Percentiles rank a stretch among this genome's conserved stretches.
Evolutionary conservation across 2,113 vertebrate genomes (phyloP).

Genomic region (Melozone crissalis): DNA sequence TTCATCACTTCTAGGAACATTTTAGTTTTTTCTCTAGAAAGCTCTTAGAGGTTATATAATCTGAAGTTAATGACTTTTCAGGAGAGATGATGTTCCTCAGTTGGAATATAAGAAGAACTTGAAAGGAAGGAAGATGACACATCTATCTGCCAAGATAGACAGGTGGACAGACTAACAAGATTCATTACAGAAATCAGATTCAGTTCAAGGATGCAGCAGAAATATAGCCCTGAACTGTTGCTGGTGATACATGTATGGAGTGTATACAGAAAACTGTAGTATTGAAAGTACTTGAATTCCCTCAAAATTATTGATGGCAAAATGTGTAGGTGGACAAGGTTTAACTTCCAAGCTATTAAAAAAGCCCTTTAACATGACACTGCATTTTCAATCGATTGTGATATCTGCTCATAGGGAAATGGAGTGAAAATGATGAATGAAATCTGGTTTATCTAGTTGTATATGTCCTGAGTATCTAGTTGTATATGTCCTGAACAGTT

Average conservation of each 20-base stretch:
- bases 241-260: neutral
- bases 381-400: fast-evolving
- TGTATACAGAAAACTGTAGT: neutral
- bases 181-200: neutral
- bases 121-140: neutral
- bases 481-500: neutral
- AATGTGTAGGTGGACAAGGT: neutral
- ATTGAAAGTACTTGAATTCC: neutral
- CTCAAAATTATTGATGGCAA: neutral
- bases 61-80: neutral
- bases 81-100: neutral
- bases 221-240: neutral
- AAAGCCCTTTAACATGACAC: neutral
- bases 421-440: neutral
- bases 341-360: neutral
- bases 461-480: neutral
- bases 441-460: neutral
- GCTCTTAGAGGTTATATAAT: neutral
- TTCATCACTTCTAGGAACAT: neutral
- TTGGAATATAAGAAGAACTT: neutral
- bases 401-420: neutral
- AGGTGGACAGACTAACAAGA: neutral
- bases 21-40: neutral
- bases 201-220: neutral
- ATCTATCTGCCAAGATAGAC: neutral